Base-by-base conservation (phyloP, 1,140 invertebrate genomes). In the Kradibia gibbosae region DNA sequence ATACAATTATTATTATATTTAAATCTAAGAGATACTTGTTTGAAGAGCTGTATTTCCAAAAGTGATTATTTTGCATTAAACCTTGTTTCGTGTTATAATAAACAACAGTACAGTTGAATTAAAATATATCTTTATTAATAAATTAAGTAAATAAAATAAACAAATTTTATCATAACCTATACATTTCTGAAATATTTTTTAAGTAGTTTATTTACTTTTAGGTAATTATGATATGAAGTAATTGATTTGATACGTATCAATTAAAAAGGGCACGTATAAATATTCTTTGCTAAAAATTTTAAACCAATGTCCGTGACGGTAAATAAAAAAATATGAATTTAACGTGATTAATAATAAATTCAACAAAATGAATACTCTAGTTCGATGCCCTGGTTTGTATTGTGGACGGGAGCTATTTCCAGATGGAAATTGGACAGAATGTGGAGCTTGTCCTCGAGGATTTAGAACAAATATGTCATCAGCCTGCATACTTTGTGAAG, bases 371-470 rank as follows among this genome's bases (percentile, higher is more conserved):
- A 86, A 82, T 45, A 45, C 36, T 4, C 22, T 81, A 22, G 20
- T 77, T 15, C 86, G 87, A 80, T 98, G 97, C 91, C 96, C 97
- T 15, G 97, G 97, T 1, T 88, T 95, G 36, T 98, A 98, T 88
- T 98, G 97, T 91, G 97, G 97, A 20, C 92, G 95, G 48, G 93
- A 93, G 50, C 86, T 93, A 60, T 85, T 94, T 11, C 88, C 90
- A 2, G 94, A 95, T 92, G 95, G 94, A 50, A 93, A 92, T 48
- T 96, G 94, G 93, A 94, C 94, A 86, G 93, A 94, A 57, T 97
- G 97, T 87, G 95, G 97, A 17, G 95, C 97, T 0, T 99, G 98
- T 90, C 96, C 96, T 0, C 90, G 96, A 82, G 97, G 97, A 0
- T 97, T 92, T 82, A 90, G 95, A 74, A 92, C 93, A 81, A 95